Evolutionary conservation across 1,140 invertebrate species (phyloP), one percentile per base, ranked within the genome.

Genomic region (Papilio dardanus): DNA sequence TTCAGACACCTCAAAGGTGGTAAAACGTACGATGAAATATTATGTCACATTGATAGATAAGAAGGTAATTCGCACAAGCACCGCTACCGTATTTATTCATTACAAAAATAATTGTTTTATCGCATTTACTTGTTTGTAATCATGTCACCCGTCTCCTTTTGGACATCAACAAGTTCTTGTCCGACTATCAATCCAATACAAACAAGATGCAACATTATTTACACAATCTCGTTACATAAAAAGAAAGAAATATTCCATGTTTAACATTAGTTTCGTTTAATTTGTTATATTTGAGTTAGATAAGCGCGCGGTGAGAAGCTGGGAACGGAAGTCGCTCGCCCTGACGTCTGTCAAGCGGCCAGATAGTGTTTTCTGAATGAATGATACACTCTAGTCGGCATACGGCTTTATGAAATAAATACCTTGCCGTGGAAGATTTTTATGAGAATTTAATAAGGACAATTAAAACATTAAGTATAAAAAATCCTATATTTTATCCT

Each of bases 231-330:
- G 68, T 69, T 79, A 80, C 76, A 74, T 82, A 81, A 84, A 86
- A 84, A 85, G 82, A 85, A 80, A 85, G 79, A 83, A 76, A 80
- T 81, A 80, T 82, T 80, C 54, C 76, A 75, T 82, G 80, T 80
- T 62, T 80, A 80, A 83, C 78, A 83, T 68, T 77, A 83, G 76
- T 81, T 83, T 81, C 81, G 83, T 89, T 88, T 88, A 86, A 89
- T 88, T 89, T 84, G 87, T 90, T 86, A 90, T 91, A 92, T 92
- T 92, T 92, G 90, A 76, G 74, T 76, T 77, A 92, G 90, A 92
- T 92, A 92, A 90, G 82, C 77, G 65, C 33, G 10, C 24, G 54
- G 21, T 62, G 71, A 77, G 76, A 81, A 46, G 83, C 84, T 92
- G 90, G 86, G 90, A 92, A 91, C 90, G 90, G 90, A 92, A 91